Evolutionary conservation across 2,888 invertebrate species (phyloP), one percentile per base, ranked within the genome.

Genomic region (Ferrisia virgata): DNA sequence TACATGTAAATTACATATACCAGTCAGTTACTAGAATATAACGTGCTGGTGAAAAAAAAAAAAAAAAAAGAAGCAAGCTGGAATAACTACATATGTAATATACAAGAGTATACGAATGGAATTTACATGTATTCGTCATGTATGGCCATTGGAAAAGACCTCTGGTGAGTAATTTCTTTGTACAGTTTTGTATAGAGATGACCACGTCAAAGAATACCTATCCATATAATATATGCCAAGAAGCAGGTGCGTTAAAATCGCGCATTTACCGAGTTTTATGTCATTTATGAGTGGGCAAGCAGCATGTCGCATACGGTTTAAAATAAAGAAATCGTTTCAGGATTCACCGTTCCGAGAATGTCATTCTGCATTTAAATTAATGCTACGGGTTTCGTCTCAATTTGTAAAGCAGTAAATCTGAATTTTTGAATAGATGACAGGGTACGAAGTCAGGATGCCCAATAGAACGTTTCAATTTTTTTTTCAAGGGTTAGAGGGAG

Each of bases 1-100:
- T 80, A 80, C 80, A 80, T 53, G 80, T 80, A 80, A 80, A 80
- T 80, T 80, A 80, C 53, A 53, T n/a, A n/a, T n/a, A 72, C 72
- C 5, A 15, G 25, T 47, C 31, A n/a, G 53, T 40, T 53, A 15
- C 9, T 28, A 11, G 1, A 28, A 8, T 15, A 31, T 39, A 43
- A 43, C n/a, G n/a, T 36, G 15, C n/a, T 5, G 18, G 43, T 43
- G 13, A 4, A 31, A 43, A 79, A 6, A 40, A 79, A 79, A 79
- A 15, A 58, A 6, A 22, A 11, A 6, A 64, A 25, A 40, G 28
- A 79, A 25, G 43, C 43, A 28, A 13, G 22, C 18, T 47, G 5
- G 47, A 47, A 43, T 79, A 4, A 18, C 8, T 15, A 40, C n/a
- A n/a, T n/a, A n/a, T n/a, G n/a, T n/a, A n/a, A n/a, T n/a, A n/a